Percentiles rank a stretch among this genome's conserved stretches.
Evolutionary conservation across 2,797 vertebrate species (phyloP).

Genomic region (Coracias cyanogaster): DNA sequence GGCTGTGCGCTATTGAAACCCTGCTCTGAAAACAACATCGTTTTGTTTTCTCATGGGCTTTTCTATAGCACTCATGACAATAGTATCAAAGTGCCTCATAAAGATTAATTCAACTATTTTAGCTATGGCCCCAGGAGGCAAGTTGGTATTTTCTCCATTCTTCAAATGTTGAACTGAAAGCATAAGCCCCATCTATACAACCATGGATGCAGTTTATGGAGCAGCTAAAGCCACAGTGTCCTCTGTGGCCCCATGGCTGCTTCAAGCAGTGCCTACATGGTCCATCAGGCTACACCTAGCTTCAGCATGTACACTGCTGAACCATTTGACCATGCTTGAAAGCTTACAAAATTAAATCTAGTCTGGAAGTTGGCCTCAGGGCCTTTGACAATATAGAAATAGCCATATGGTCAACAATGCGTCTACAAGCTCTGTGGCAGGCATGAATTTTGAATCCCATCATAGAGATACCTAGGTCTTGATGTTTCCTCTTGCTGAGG

Average conservation of each 20-base stretch:
- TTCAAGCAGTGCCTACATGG: background rate
- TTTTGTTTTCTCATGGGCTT: conserved; percentile 51
- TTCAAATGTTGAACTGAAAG: conserved; percentile 25
- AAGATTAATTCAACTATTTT: conserved; percentile 71
- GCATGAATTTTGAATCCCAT: conserved; percentile 11
- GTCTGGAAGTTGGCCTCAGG: background rate
- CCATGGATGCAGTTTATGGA: background rate
- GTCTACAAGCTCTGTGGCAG: background rate
- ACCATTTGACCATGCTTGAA: conserved; percentile 14
- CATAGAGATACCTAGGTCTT: conserved; percentile 1
- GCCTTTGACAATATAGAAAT: conserved; percentile 1
- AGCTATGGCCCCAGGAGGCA: conserved; percentile 38
- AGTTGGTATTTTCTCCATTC: conserved; percentile 50
- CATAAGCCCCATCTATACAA: conserved; percentile 4
- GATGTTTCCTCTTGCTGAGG: background rate
- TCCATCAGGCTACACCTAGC: conserved; percentile 4
- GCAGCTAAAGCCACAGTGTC: background rate
- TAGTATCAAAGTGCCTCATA: conserved; percentile 54
- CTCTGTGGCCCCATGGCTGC: background rate
- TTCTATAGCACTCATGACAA: conserved; percentile 64
- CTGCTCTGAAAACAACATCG: conserved; percentile 35
- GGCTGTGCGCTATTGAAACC: conserved; percentile 43
- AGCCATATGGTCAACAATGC: conserved; percentile 26
- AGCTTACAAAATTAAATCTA: conserved; percentile 30
- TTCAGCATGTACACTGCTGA: conserved; percentile 28